Conservation (phyloP, 2,888 invertebrate species). For the Lasius platythorax region DNA sequence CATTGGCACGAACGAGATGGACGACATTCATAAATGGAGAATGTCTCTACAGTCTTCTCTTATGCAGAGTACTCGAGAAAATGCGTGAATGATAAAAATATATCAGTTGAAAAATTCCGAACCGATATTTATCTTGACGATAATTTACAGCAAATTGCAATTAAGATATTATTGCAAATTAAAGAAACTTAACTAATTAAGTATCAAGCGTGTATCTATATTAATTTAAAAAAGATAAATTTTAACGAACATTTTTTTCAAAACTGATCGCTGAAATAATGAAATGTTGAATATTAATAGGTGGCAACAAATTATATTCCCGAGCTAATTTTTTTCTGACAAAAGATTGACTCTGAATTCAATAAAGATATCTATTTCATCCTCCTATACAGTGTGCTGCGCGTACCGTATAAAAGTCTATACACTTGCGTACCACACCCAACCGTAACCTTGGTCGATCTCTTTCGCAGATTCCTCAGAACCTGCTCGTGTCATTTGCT, state of each 20-base stretch:
- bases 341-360: neutral
- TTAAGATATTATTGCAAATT: neutral
- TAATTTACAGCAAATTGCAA: neutral
- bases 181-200: neutral
- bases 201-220: neutral
- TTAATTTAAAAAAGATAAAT: neutral
- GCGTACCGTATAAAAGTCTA: neutral
- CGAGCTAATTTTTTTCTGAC: neutral
- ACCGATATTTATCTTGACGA: neutral
- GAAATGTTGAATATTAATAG: neutral
- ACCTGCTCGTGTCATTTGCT: conserved; percentile 73
- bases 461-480: conserved; percentile 77
- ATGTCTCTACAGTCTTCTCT: too few relatives aligned
- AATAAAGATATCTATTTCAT: conserved; percentile 4
- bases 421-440: conserved; percentile 70
- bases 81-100: neutral
- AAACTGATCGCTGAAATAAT: neutral
- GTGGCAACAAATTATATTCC: neutral
- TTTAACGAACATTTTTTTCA: neutral
- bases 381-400: neutral
- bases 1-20: too few relatives aligned
- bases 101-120: neutral
- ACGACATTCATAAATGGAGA: too few relatives aligned
- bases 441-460: conserved; percentile 74
- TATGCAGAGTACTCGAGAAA: neutral